phyloP scores from a whole-genome alignment of 2,113 vertebrate species.

The Mustela lutreola region DNA sequence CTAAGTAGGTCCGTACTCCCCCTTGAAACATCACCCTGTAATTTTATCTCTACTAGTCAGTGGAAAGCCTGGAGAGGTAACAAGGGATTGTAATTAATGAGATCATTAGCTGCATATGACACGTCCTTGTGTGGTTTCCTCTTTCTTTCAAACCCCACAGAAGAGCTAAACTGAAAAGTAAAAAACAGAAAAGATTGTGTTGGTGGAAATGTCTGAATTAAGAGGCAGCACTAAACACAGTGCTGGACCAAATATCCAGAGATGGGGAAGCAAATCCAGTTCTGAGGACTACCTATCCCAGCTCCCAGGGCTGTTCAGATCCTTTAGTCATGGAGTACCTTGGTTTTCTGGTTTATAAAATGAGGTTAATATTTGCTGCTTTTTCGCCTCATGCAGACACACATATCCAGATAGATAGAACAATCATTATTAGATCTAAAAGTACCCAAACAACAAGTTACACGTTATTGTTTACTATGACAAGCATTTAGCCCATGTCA shows the following conservation, averaged over 20 bases:
- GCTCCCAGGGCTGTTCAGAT: not conserved
- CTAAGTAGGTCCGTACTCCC: not conserved
- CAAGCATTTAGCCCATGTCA: not conserved
- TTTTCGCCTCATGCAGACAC: constrained; percentile 25
- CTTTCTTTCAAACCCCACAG: constrained; percentile 22
- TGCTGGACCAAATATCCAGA: not conserved
- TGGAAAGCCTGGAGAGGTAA: not conserved
- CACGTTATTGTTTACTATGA: not conserved
- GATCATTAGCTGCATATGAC: not conserved
- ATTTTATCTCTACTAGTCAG: constrained; percentile 6
- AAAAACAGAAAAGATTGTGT: not conserved
- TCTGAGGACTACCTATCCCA: not conserved
- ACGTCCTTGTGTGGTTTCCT: constrained; percentile 6
- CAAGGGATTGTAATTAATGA: not conserved
- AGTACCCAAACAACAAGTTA: not conserved
- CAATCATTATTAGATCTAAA: constrained; percentile 21
- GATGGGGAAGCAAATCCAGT: not conserved
- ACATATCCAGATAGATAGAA: not conserved
- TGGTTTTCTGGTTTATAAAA: constrained; percentile 20
- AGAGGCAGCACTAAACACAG: not conserved
- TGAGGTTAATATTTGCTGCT: not conserved
- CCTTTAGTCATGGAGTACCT: not conserved
- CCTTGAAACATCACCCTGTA: not conserved
- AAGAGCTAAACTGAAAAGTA: constrained; percentile 50
- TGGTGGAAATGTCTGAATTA: not conserved